Evolutionary conservation across 2,797 vertebrate genomes (phyloP).

Genomic region (Microctenopoma stevenorrisi): DNA sequence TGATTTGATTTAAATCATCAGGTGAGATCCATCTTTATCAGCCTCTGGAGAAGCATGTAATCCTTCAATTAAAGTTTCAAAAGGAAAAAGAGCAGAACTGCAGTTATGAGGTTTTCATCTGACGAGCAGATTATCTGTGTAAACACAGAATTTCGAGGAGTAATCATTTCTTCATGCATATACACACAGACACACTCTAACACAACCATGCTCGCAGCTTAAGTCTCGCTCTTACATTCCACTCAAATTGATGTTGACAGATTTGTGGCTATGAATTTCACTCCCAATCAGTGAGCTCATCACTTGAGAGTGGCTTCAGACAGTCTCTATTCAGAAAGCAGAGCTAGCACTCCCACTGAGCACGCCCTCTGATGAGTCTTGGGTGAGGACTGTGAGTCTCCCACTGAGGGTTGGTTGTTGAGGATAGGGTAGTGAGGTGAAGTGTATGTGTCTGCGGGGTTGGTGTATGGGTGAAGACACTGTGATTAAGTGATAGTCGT

Average conservation of each 20-base stretch:
- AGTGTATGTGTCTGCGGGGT: constrained; percentile 22
- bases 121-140: constrained; percentile 55
- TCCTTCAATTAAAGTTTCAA: constrained; percentile 56
- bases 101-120: constrained; percentile 44
- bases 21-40: constrained; percentile 47
- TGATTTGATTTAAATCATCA: constrained; percentile 48
- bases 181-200: constrained; percentile 30
- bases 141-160: constrained; percentile 63
- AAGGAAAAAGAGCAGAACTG: constrained; percentile 26
- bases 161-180: constrained; percentile 38
- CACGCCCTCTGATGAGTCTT: constrained; percentile 75
- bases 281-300: constrained; percentile 79
- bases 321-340: constrained; percentile 56
- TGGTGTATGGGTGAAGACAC: constrained; percentile 52
- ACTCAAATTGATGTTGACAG: constrained; percentile 74
- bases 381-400: constrained; percentile 62
- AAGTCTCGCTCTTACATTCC: constrained; percentile 37
- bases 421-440: constrained; percentile 51
- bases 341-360: constrained; percentile 61
- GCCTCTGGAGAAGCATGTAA: constrained; percentile 35
- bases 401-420: constrained; percentile 69
- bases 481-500: constrained; percentile 80
- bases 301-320: constrained; percentile 72
- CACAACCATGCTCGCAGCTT: constrained; percentile 17
- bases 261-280: constrained; percentile 70